These are phyloP conservation scores for Nicator chloris DNA, from an alignment of 2,113 vertebrate species.

Conservation along the genomic window DNA sequence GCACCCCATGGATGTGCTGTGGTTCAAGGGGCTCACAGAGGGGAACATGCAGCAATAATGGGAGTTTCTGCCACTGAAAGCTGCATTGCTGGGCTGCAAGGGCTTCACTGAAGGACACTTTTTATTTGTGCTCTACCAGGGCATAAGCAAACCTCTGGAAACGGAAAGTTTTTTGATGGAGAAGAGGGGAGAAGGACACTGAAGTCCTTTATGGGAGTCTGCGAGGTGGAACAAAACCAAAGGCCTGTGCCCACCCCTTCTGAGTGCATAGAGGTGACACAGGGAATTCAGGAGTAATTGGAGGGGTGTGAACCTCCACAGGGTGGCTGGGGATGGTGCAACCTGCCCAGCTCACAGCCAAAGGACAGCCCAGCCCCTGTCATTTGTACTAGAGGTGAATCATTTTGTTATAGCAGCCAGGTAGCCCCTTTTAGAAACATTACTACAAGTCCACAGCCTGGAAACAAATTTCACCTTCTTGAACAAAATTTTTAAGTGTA, in stretches of 20 bases:
- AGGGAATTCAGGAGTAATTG: not conserved
- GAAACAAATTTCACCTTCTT: not conserved
- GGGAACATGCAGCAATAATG: not conserved
- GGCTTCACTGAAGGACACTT: not conserved
- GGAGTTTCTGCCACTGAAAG: not conserved
- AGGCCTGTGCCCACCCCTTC: not conserved
- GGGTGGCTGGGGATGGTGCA: not conserved
- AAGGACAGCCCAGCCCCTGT: not conserved
- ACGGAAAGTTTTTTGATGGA: not conserved
- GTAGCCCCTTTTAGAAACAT: not conserved
- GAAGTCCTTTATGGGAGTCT: not conserved
- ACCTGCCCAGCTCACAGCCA: not conserved
- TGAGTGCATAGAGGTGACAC: not conserved
- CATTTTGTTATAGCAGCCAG: not conserved
- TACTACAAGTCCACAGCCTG: not conserved
- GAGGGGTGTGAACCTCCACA: not conserved
- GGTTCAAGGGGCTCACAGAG: not conserved
- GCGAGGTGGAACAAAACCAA: not conserved
- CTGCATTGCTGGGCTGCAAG: not conserved
- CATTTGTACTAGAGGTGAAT: not conserved
- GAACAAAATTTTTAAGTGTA: not conserved
- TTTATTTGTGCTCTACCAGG: not conserved
- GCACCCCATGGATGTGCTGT: not conserved
- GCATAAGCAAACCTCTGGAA: not conserved
- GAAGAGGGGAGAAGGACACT: not conserved